Evolutionary conservation across 30 jellyfish, hydroid and myxozoan genomes (phyloP).

Genomic region (Mastigias papua): DNA sequence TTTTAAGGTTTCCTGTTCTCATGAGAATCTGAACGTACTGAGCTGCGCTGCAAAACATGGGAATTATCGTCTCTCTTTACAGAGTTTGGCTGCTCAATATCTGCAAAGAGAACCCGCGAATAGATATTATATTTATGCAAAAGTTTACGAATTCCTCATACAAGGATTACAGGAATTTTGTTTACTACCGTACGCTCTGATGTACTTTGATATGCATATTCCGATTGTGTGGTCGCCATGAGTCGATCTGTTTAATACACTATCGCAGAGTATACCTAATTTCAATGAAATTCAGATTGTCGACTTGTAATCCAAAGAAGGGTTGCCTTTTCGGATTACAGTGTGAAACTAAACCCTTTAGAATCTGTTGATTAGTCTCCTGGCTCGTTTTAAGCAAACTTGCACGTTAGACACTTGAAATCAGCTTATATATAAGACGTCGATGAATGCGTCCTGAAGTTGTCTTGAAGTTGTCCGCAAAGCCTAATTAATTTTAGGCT

Average conservation of each 20-base stretch:
- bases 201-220: neutral
- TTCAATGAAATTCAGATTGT: neutral
- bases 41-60: neutral
- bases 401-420: constrained; percentile 9
- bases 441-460: neutral
- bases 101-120: neutral
- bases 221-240: neutral
- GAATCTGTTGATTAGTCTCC: neutral
- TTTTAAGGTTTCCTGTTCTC: neutral
- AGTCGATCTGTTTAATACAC: neutral
- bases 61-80: neutral
- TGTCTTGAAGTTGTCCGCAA: neutral
- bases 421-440: neutral
- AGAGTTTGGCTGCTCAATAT: neutral
- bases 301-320: neutral
- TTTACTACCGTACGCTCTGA: neutral
- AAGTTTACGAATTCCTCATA: neutral
- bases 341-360: neutral
- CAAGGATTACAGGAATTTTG: neutral
- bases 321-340: neutral
- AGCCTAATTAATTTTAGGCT: constrained; percentile 3
- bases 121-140: neutral
- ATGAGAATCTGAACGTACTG: neutral
- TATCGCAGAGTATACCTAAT: neutral
- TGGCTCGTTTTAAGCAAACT: neutral